Evolutionary conservation across 1,140 invertebrate genomes (phyloP).

Genomic region (Orius insidiosus): DNA sequence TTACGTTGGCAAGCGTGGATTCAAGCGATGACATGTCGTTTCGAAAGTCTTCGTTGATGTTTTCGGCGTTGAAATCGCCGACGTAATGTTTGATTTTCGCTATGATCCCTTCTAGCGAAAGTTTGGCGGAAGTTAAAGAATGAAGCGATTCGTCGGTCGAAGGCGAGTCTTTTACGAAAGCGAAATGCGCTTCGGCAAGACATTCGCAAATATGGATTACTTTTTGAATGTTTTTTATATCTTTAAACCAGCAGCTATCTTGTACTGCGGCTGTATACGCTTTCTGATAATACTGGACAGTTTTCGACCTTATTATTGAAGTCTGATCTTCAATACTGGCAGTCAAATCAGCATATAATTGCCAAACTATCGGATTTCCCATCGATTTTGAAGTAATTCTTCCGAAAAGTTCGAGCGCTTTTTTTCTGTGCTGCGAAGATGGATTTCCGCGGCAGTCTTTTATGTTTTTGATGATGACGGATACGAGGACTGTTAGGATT

Average conservation of each 20-base stretch:
- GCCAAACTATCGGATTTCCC: constrained; percentile 57
- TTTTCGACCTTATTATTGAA: constrained; percentile 42
- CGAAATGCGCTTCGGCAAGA: constrained; percentile 24
- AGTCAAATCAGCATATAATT: constrained; percentile 57
- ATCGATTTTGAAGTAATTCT: constrained; percentile 46
- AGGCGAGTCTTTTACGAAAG: constrained; percentile 9
- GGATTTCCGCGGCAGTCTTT: constrained; percentile 15
- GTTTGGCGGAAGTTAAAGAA: constrained; percentile 18
- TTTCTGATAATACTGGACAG: constrained; percentile 38
- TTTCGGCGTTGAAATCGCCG: background rate
- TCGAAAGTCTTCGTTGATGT: constrained; percentile 4
- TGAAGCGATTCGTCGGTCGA: constrained; percentile 16
- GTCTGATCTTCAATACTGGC: constrained; percentile 35
- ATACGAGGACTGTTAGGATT: constrained; percentile 55
- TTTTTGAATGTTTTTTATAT: constrained; percentile 27
- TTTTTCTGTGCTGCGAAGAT: constrained; percentile 27
- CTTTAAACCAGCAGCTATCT: constrained; percentile 37
- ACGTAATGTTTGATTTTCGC: constrained; percentile 16
- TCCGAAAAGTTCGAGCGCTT: constrained; percentile 59
- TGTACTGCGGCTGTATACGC: constrained; percentile 28
- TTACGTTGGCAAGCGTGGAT: constrained; percentile 10
- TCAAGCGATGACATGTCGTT: constrained; percentile 10
- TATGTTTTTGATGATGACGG: constrained; percentile 46
- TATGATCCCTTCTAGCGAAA: constrained; percentile 18
- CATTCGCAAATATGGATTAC: constrained; percentile 30